Conservation (phyloP, 2,888 invertebrate genomes). For the Polydesmus complanatus region DNA sequence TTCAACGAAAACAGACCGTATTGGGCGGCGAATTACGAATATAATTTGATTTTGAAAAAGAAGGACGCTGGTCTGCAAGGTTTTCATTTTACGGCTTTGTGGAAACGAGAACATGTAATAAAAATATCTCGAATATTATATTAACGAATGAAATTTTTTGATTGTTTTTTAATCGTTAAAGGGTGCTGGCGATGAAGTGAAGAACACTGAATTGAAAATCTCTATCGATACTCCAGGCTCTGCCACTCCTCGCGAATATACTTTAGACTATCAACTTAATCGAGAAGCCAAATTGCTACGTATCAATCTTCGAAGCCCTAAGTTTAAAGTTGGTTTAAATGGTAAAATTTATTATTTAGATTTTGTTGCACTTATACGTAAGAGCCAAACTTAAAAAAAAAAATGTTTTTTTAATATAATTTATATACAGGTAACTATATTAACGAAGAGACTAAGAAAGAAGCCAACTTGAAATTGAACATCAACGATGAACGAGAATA, state of each 20-base stretch:
- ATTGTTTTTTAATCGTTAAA: background rate
- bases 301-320: conserved; percentile 26
- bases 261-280: conserved; percentile 26
- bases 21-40: background rate
- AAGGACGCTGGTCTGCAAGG: conserved; percentile 6
- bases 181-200: conserved; percentile 3
- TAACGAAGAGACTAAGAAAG: conserved; percentile 1
- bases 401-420: background rate
- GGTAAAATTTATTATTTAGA: background rate
- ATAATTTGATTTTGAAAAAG: conserved; percentile 5
- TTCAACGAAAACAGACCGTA: background rate
- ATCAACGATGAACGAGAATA: conserved; percentile 4
- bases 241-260: conserved; percentile 46
- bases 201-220: conserved; percentile 6
- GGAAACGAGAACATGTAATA: conserved; percentile 3
- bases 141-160: background rate
- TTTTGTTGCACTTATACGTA: background rate
- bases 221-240: conserved; percentile 71
- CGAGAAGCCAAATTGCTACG: conserved; percentile 22
- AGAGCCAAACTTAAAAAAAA: background rate
- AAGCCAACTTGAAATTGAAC: conserved; percentile 7
- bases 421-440: conserved; percentile 1
- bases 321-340: background rate
- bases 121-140: background rate
- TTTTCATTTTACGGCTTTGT: conserved; percentile 7